A percentile compares a stretch with the other conserved stretches of the same genome.
These are phyloP conservation scores for Brachionus calyciflorus DNA, from an alignment of 1,140 invertebrate genomes.

Conservation along the genomic window DNA sequence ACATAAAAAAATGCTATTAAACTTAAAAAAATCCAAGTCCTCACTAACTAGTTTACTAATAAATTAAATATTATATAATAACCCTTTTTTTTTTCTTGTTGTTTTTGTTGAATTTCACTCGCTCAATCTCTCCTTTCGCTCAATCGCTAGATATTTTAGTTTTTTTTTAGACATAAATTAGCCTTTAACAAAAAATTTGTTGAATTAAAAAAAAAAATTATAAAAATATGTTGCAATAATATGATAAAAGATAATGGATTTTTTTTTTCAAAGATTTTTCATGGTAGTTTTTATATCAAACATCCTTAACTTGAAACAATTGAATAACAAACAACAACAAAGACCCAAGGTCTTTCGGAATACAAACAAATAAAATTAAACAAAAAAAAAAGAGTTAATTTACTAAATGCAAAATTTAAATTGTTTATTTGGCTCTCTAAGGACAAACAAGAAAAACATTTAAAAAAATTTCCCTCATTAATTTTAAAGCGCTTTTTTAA, in stretches of 20 bases:
- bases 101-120: constrained; percentile 32
- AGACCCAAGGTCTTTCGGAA: too few relatives aligned
- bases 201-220: neutral
- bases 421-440: neutral
- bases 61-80: constrained; percentile 44
- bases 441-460: constrained; percentile 13
- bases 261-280: neutral
- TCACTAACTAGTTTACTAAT: constrained; percentile 23
- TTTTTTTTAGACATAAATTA: constrained; percentile 34
- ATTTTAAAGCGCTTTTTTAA: constrained; percentile 38
- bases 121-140: constrained; percentile 24
- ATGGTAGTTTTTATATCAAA: neutral
- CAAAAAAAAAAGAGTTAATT: too few relatives aligned
- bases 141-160: constrained; percentile 10
- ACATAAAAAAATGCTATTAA: constrained; percentile 42
- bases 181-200: constrained; percentile 32
- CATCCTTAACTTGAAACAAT: too few relatives aligned
- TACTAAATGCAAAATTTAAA: neutral
- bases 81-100: neutral
- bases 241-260: constrained; percentile 37
- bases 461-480: constrained; percentile 20
- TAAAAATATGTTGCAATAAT: constrained; percentile 39
- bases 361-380: too few relatives aligned
- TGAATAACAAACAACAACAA: too few relatives aligned
- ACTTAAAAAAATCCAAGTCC: constrained; percentile 38